Conservation (phyloP, 2,797 vertebrate species). For the Aulostomus chinensis region DNA sequence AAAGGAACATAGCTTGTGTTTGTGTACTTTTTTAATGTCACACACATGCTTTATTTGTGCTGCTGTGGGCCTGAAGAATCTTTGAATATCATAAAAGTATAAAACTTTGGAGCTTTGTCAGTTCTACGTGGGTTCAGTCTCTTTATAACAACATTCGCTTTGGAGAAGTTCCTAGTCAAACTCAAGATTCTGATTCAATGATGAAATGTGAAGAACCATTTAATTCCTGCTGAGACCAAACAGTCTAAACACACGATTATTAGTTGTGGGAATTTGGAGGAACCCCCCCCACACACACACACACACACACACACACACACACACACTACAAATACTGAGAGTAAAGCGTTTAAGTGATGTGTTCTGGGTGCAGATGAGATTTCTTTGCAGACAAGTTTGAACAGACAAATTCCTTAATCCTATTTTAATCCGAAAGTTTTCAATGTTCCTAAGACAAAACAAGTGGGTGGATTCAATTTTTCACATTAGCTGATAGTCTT, state of each 20-base stretch:
- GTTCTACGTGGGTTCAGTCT: constrained; percentile 32
- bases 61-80: constrained; percentile 10
- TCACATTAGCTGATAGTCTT: constrained; percentile 31
- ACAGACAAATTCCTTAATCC: constrained; percentile 6
- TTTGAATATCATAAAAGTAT: constrained; percentile 9
- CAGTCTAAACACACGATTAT: constrained; percentile 1
- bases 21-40: too few relatives aligned
- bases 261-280: too few relatives aligned
- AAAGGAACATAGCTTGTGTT: too few relatives aligned
- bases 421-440: not conserved
- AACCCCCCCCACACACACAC: too few relatives aligned
- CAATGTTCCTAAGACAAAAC: constrained; percentile 14
- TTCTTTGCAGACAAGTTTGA: constrained; percentile 19
- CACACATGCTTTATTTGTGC: constrained; percentile 20
- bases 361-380: not conserved
- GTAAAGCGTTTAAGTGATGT: too few relatives aligned
- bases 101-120: constrained; percentile 24
- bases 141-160: constrained; percentile 66
- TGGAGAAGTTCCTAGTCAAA: constrained; percentile 41
- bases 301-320: too few relatives aligned
- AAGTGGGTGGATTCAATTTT: constrained; percentile 43
- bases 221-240: constrained; percentile 10
- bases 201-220: constrained; percentile 28
- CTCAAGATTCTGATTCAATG: constrained; percentile 19
- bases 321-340: too few relatives aligned